Percentiles rank a stretch among this genome's conserved stretches.
phyloP scores from a whole-genome alignment of 2,113 vertebrate genomes.

The Hepsetus odoe region DNA sequence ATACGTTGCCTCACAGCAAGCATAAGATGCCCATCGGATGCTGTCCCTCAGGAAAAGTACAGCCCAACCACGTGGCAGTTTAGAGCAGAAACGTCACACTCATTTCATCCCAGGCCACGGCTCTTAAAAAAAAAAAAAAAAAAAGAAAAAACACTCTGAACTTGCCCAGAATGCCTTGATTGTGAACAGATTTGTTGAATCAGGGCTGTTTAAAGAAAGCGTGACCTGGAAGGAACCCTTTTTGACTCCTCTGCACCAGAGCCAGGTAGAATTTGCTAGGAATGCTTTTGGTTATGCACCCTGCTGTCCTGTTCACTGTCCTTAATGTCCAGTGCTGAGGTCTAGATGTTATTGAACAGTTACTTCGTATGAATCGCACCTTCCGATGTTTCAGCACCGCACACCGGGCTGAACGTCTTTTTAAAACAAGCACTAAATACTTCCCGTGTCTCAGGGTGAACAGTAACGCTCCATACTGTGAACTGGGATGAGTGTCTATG shows the following conservation, averaged over 20 bases:
- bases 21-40: background rate
- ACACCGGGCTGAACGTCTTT: background rate
- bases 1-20: background rate
- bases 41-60: background rate
- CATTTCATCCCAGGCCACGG: background rate
- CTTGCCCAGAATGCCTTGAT: no score
- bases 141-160: no score
- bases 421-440: background rate
- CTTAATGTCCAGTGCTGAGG: background rate
- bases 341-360: background rate
- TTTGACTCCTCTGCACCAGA: background rate
- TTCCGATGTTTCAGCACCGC: background rate
- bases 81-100: background rate
- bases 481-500: background rate
- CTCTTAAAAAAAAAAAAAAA: no score
- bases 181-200: background rate
- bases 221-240: background rate
- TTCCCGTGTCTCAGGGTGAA: background rate
- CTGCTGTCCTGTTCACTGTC: background rate
- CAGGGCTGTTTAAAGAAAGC: background rate
- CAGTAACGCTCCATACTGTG: background rate
- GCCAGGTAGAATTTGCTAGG: background rate
- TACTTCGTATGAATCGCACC: background rate
- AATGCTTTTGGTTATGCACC: background rate
- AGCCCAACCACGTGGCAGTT: background rate